phyloP scores from a whole-genome alignment of 2,888 invertebrate genomes.

The Ashinkailepas kermadecensis region DNA sequence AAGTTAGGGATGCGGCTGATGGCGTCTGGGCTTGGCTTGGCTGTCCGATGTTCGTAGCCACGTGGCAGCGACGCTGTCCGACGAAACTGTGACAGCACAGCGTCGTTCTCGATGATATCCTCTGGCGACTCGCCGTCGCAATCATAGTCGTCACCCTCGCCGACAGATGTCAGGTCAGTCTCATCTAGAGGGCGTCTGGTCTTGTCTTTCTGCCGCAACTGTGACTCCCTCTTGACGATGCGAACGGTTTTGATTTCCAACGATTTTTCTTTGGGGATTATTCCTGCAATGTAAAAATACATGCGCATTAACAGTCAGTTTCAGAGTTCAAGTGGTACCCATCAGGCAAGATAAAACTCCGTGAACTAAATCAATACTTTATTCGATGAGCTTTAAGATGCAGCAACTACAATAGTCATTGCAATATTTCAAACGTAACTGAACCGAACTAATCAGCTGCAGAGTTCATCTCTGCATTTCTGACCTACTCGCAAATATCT shows the following conservation, averaged over 20 bases:
- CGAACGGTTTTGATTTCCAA: conserved; percentile 85
- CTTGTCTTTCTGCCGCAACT: conserved; percentile 56
- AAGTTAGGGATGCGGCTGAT: conserved; percentile 1
- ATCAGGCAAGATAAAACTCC: too few species aligned
- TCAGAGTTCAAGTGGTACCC: too few species aligned
- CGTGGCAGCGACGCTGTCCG: conserved; percentile 45
- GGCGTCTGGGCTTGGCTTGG: not conserved
- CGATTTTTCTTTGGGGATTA: conserved; percentile 66
- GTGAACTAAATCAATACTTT: too few species aligned
- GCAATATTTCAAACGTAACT: too few species aligned
- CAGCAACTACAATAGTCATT: too few species aligned
- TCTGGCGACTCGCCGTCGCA: conserved; percentile 36
- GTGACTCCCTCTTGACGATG: conserved; percentile 85
- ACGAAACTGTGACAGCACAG: conserved; percentile 42
- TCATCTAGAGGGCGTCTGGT: conserved; percentile 36
- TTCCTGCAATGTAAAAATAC: conserved; percentile 46
- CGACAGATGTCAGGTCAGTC: conserved; percentile 41
- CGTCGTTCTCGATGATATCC: conserved; percentile 36
- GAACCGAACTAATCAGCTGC: too few species aligned
- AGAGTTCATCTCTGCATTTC: too few species aligned
- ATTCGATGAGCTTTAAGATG: too few species aligned
- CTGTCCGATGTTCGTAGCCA: conserved; percentile 38
- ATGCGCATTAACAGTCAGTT: too few species aligned
- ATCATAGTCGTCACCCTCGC: conserved; percentile 42
- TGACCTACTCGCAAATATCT: too few species aligned